A percentile compares a stretch with the other conserved stretches of the same genome.
Conservation (phyloP, 2,797 vertebrate species). For the Heteromormyrus szaboi region DNA sequence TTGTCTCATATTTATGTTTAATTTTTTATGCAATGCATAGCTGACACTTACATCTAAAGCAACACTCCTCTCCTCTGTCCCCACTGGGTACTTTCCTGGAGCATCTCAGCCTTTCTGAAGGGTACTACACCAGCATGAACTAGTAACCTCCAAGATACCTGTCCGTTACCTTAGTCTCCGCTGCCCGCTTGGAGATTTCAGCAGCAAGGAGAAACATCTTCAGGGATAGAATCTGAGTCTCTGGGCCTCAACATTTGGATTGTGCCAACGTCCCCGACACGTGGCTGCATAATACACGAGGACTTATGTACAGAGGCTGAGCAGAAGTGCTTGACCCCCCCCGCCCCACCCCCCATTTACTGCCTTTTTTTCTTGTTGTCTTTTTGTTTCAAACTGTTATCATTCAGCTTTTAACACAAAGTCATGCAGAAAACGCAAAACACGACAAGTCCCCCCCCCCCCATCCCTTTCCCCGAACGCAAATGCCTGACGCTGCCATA, state of each 20-base stretch:
- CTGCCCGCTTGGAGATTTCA: not conserved
- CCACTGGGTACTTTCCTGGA: not conserved
- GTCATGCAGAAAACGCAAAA: not conserved
- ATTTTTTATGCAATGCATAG: not conserved
- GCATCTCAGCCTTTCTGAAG: not conserved
- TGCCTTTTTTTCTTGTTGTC: not conserved
- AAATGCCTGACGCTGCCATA: not conserved
- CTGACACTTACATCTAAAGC: not conserved
- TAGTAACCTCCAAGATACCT: not conserved
- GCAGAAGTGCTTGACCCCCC: not conserved
- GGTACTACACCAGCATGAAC: not conserved
- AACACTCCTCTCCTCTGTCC: not conserved
- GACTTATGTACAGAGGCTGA: not conserved
- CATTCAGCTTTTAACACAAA: not conserved
- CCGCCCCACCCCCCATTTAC: not conserved
- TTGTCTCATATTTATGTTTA: not conserved
- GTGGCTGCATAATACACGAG: not conserved
- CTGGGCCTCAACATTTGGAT: not conserved
- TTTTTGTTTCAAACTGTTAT: not conserved
- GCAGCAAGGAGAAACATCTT: not conserved
- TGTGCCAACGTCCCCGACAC: not conserved
- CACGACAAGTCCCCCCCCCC: not conserved
- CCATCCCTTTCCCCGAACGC: not conserved
- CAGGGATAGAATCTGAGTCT: not conserved
- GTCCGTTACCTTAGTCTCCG: not conserved